Conservation (phyloP, 1,140 invertebrate species). For the Solenopsis invicta region DNA sequence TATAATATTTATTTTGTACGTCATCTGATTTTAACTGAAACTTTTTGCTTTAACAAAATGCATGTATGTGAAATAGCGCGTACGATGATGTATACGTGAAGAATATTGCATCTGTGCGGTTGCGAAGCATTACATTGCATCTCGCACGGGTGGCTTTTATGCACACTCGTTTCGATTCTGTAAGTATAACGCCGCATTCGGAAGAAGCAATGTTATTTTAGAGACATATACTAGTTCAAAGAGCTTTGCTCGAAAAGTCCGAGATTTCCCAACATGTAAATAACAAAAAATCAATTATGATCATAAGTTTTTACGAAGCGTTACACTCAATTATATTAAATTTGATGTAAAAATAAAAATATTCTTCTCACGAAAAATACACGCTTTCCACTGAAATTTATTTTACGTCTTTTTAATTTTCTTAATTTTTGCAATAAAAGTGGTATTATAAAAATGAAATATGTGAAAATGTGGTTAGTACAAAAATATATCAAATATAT, state of each 20-base stretch:
- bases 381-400: neutral
- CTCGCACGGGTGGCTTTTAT: conserved; percentile 19
- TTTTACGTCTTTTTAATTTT: neutral
- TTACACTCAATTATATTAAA: neutral
- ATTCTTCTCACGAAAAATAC: neutral
- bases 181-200: neutral
- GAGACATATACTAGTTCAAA: neutral
- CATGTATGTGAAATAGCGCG: neutral
- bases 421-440: neutral
- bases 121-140: neutral
- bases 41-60: neutral
- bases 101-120: conserved; percentile 4
- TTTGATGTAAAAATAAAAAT: neutral
- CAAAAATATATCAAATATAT: neutral
- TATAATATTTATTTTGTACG: neutral
- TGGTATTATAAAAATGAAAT: neutral
- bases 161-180: conserved; percentile 17
- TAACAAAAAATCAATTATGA: neutral
- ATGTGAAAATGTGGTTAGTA: neutral
- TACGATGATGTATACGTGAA: neutral
- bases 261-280: neutral
- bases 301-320: neutral
- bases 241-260: neutral
- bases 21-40: conserved; percentile 4
- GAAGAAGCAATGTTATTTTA: neutral